Conservation (phyloP, 1,140 invertebrate species). For the Leptoteleia sp. region DNA sequence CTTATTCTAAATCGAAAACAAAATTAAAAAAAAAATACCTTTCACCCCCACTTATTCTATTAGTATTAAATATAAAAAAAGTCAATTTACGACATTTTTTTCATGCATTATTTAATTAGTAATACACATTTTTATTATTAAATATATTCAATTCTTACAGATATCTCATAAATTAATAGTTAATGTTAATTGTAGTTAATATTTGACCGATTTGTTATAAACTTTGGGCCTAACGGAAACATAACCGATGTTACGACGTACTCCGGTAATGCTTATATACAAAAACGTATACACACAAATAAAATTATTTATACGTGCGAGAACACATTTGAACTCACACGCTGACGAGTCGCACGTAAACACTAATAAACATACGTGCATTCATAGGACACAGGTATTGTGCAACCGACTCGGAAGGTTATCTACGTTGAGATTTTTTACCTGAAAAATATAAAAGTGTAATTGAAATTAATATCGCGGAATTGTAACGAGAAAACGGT, state of each 20-base stretch:
- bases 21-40: too few relatives aligned
- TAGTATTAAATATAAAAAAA: too few relatives aligned
- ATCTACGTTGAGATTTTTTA: conserved; percentile 61
- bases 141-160: too few relatives aligned
- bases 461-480: conserved; percentile 41
- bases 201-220: too few relatives aligned
- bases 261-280: conserved; percentile 22
- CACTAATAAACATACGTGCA: conserved; percentile 45
- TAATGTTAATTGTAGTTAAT: too few relatives aligned
- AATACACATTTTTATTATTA: too few relatives aligned
- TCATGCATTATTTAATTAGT: too few relatives aligned
- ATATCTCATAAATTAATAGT: too few relatives aligned
- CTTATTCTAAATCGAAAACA: too few relatives aligned
- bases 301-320: neutral
- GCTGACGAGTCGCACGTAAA: conserved; percentile 23
- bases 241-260: conserved; percentile 11
- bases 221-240: too few relatives aligned
- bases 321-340: neutral
- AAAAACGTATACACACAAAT: conserved; percentile 9
- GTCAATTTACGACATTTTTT: too few relatives aligned
- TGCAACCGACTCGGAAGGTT: conserved; percentile 60
- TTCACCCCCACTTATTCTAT: too few relatives aligned
- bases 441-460: conserved; percentile 41
- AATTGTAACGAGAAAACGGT: conserved; percentile 38
- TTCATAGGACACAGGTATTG: conserved; percentile 54